Conservation (phyloP, 2,797 vertebrate genomes). For the Rhinoraja longicauda region DNA sequence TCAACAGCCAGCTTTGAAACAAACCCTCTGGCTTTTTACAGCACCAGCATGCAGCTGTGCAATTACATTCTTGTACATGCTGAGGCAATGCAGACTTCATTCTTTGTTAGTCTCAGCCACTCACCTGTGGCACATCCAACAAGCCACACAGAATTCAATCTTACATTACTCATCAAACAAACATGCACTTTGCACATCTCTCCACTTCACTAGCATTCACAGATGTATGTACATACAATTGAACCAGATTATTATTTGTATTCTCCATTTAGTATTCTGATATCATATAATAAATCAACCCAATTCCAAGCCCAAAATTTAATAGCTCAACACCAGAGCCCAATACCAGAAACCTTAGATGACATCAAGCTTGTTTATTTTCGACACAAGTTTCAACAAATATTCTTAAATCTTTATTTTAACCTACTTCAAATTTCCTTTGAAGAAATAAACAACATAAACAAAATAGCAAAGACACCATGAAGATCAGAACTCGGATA, state of each 20-base stretch:
- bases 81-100: conserved; percentile 35
- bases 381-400: not conserved
- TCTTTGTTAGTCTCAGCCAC: conserved; percentile 16
- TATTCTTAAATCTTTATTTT: not conserved
- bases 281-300: not conserved
- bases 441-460: not conserved
- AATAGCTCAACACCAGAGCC: too few species aligned
- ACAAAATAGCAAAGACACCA: not conserved
- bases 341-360: not conserved
- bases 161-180: not conserved
- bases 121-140: not conserved
- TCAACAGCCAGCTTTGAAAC: conserved; percentile 48
- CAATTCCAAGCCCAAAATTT: not conserved
- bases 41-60: conserved; percentile 41
- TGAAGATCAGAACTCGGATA: not conserved
- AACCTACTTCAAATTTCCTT: not conserved
- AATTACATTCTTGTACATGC: conserved; percentile 41
- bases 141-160: not conserved
- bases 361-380: not conserved
- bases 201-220: not conserved
- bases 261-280: not conserved
- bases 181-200: not conserved
- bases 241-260: not conserved
- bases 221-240: not conserved
- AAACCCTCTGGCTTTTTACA: conserved; percentile 44